phyloP scores from a whole-genome alignment of 2,797 vertebrate genomes.

The Xenentodon cancila region DNA sequence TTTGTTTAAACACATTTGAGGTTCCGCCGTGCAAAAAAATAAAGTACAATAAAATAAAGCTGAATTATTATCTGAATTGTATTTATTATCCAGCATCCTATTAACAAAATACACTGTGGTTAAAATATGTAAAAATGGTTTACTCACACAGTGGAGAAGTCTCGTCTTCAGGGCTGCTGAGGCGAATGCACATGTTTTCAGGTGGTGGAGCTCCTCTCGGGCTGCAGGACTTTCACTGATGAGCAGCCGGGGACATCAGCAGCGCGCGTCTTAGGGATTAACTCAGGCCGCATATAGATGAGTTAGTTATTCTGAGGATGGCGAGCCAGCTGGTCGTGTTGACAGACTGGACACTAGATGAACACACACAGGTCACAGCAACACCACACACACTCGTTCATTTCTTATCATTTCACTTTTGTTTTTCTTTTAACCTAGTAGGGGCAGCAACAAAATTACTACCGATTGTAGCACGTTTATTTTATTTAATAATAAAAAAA shows the following conservation, averaged over 20 bases:
- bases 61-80: background rate
- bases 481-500: no score
- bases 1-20: background rate
- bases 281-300: slow-evolving; percentile 72
- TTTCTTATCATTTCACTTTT: no score
- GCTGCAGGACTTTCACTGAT: slow-evolving; percentile 62
- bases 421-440: no score
- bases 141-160: slow-evolving; percentile 67
- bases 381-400: no score
- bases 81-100: background rate
- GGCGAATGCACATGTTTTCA: slow-evolving; percentile 46
- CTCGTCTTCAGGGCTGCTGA: slow-evolving; percentile 18
- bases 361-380: background rate
- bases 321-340: slow-evolving; percentile 26
- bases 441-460: no score
- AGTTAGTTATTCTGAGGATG: slow-evolving; percentile 65
- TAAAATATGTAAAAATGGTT: background rate
- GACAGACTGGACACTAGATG: slow-evolving; percentile 9
- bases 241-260: slow-evolving; percentile 41
- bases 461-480: no score
- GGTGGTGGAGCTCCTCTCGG: slow-evolving; percentile 38
- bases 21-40: accelerated
- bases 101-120: slow-evolving; percentile 1
- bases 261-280: slow-evolving; percentile 77
- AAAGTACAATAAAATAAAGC: background rate